Percentiles rank a stretch among this genome's conserved stretches.
These are phyloP conservation scores for Chascanopsetta lugubris DNA, from an alignment of 2,113 vertebrate genomes.

Conservation along the genomic window DNA sequence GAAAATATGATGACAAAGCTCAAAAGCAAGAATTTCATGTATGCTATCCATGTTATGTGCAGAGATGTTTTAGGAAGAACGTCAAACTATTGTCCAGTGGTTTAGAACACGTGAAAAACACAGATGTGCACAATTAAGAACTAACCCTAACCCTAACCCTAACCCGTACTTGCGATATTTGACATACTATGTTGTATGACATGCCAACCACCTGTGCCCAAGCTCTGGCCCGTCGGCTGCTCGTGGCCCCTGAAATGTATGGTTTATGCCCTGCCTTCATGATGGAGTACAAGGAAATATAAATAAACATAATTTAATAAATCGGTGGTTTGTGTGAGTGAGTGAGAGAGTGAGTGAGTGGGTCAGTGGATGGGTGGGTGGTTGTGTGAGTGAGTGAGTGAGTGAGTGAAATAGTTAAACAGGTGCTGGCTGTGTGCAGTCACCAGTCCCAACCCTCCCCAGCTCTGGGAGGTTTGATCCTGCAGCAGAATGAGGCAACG, in stretches of 20 bases:
- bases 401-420: no score
- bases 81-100: background rate
- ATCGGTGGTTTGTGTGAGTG: no score
- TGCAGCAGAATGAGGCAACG: background rate
- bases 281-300: no score
- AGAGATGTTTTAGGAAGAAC: background rate
- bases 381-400: no score
- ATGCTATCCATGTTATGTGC: slow-evolving; percentile 3
- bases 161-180: background rate
- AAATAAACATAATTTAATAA: no score
- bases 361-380: no score
- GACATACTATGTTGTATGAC: background rate
- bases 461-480: background rate
- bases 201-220: no score
- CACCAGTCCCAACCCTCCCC: background rate
- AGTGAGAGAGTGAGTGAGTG: background rate
- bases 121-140: background rate
- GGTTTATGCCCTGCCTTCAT: no score
- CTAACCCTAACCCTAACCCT: background rate
- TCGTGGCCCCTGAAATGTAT: no score
- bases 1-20: slow-evolving; percentile 17
- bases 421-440: background rate
- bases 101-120: background rate
- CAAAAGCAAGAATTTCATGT: background rate
- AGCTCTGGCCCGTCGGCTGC: no score